Evolutionary conservation across 2,888 invertebrate species (phyloP).

Genomic region (Scaptomyza reducta): DNA sequence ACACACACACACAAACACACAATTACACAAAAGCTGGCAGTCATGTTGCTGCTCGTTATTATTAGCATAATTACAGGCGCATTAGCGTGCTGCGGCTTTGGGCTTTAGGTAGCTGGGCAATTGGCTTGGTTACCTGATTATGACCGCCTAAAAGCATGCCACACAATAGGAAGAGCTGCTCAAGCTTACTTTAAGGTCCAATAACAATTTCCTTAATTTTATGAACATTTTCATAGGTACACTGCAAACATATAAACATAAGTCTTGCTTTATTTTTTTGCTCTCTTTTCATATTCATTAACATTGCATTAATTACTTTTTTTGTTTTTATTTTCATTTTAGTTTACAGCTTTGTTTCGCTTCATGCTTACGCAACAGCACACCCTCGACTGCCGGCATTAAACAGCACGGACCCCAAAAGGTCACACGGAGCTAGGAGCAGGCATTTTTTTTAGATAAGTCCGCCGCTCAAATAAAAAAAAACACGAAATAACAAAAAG

Average conservation of each 20-base stretch:
- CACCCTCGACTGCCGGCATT: slow-evolving; percentile 39
- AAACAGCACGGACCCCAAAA: slow-evolving; percentile 38
- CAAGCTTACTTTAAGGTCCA: slow-evolving; percentile 26
- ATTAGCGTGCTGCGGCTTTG: slow-evolving; percentile 62
- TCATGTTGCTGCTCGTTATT: slow-evolving; percentile 65
- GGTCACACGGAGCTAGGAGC: slow-evolving; percentile 27
- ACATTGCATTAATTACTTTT: slow-evolving; percentile 69
- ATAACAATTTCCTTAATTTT: slow-evolving; percentile 9
- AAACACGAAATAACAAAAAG: slow-evolving; percentile 33
- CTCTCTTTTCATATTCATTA: slow-evolving; percentile 47
- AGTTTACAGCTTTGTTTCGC: slow-evolving; percentile 48
- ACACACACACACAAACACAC: slow-evolving; percentile 4
- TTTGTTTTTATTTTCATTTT: slow-evolving; percentile 47
- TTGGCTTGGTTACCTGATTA: slow-evolving; percentile 60
- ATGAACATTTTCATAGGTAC: slow-evolving; percentile 20
- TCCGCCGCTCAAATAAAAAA: slow-evolving; percentile 55
- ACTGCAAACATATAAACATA: slow-evolving; percentile 4
- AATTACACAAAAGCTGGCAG: slow-evolving; percentile 11
- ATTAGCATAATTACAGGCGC: slow-evolving; percentile 79
- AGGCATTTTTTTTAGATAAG: slow-evolving; percentile 48
- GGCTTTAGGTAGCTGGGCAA: slow-evolving; percentile 58
- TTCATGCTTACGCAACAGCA: slow-evolving; percentile 53
- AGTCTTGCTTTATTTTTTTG: slow-evolving; percentile 4
- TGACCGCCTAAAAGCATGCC: slow-evolving; percentile 56
- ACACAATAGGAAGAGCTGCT: neutral